These are phyloP conservation scores for Linnaemya tessellans DNA, from an alignment of 2,888 invertebrate species.

Conservation along the genomic window DNA sequence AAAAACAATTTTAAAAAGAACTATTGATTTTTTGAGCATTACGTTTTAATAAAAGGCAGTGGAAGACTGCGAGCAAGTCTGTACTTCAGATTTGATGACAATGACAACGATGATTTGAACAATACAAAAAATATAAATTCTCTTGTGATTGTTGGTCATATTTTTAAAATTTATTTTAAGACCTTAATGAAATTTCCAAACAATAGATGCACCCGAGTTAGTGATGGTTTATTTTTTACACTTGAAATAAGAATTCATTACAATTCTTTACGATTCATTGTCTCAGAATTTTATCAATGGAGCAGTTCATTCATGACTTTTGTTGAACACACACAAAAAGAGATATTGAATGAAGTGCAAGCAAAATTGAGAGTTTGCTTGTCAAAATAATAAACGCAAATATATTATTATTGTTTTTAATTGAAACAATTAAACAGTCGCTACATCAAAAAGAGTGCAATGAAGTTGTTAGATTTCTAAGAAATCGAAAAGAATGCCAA, in stretches of 20 bases:
- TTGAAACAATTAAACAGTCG: slow-evolving; percentile 50
- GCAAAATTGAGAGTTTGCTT: slow-evolving; percentile 15
- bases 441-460: slow-evolving; percentile 10
- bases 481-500: slow-evolving; percentile 52
- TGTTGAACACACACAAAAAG: neutral
- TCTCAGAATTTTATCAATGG: slow-evolving; percentile 54
- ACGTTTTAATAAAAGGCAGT: slow-evolving; percentile 29
- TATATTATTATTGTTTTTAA: slow-evolving; percentile 41
- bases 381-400: slow-evolving; percentile 4
- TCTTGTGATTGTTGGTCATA: slow-evolving; percentile 12
- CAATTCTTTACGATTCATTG: slow-evolving; percentile 34
- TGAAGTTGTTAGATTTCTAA: slow-evolving; percentile 42
- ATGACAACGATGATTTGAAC: slow-evolving; percentile 45
- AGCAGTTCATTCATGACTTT: slow-evolving; percentile 61
- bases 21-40: slow-evolving; percentile 18
- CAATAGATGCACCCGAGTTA: slow-evolving; percentile 47
- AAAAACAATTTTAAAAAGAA: slow-evolving; percentile 12
- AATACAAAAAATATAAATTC: slow-evolving; percentile 23
- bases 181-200: slow-evolving; percentile 63
- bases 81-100: slow-evolving; percentile 16
- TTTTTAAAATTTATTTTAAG: slow-evolving; percentile 66
- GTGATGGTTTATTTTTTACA: slow-evolving; percentile 59
- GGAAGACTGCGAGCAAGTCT: neutral
- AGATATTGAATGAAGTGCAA: slow-evolving; percentile 9
- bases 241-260: slow-evolving; percentile 48